Base-by-base conservation (phyloP, 2,797 vertebrate genomes). In the Kryptolebias ocellatus region DNA sequence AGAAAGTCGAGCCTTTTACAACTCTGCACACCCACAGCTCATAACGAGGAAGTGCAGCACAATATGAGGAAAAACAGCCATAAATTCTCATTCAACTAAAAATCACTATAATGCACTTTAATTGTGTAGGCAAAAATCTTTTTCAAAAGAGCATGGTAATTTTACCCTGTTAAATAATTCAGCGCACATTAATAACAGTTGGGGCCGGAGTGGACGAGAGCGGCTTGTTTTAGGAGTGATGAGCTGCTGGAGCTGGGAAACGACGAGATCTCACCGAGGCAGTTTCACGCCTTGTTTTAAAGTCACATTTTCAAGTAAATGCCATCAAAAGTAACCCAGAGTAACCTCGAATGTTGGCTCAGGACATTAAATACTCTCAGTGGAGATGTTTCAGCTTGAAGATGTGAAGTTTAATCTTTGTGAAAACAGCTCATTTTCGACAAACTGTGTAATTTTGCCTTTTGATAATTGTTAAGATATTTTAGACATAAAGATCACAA, bases 121-220 rank as follows among this genome's bases (percentile, higher is more conserved):
- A 95, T 93, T 94, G 93, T 93, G 92, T 91, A 91, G 91, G 90
- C 91, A 92, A 93, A 94, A 93, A 92, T 93, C 89, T 92, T 88
- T 37, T 91, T 94, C 91, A 92, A 91, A 93, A 93, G 92, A 92
- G 88, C 92, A 93, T 93, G 92, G 92, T 95, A 94, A 94, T 95
- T 94, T 95, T 93, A 93, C 90, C 88, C 91, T 89, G 88, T 89
- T 95, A 83, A 95, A 95, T 95, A 89, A 95, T 95, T 94, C 93
- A 95, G 86, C 17, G 55, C 90, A 93, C 93, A 94, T 94, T 95
- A 93, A 94, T 94, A 95, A 94, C 90, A 80, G 88, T 88, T 82
- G 84, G 86, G 88, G 91, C 87, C 54, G 76, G 76, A 75, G 78
- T 87, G 81, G 82, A 89, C 85, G 87, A 88, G 87, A 86, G 81